phyloP scores from a whole-genome alignment of 2,113 vertebrate genomes.

The Hippoglossus stenolepis region DNA sequence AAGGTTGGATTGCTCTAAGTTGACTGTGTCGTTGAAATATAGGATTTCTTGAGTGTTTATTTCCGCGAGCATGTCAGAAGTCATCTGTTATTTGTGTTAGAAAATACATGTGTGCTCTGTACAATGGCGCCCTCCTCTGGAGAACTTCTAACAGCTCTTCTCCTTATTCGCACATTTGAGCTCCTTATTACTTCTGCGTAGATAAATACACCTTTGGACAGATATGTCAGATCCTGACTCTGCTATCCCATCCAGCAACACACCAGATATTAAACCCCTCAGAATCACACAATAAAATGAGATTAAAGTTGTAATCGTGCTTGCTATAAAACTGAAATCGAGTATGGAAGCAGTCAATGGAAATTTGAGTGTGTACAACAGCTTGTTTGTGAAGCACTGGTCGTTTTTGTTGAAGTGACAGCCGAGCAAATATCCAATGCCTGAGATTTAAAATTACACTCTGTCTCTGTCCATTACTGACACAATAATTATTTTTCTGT shows the following conservation, averaged over 20 bases:
- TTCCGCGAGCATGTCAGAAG: neutral
- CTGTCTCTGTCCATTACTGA: too few species aligned
- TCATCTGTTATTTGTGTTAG: too few species aligned
- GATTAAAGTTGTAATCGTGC: neutral
- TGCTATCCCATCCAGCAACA: neutral
- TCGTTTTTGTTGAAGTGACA: too few species aligned
- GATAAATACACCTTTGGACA: neutral
- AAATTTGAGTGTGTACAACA: too few species aligned
- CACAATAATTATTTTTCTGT: too few species aligned
- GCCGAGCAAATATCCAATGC: neutral
- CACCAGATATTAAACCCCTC: neutral
- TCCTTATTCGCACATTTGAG: neutral
- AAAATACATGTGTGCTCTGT: neutral
- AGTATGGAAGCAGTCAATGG: too few species aligned
- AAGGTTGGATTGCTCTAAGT: neutral
- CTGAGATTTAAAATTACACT: neutral
- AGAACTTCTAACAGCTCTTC: neutral
- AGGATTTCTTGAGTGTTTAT: neutral
- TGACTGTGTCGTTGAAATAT: neutral
- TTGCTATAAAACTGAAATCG: too few species aligned
- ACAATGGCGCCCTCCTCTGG: conserved; percentile 54
- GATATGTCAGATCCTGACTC: neutral
- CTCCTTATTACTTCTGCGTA: neutral
- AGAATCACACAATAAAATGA: neutral
- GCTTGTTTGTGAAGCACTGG: too few species aligned